Base-by-base conservation (phyloP, 2,888 invertebrate species). In the Conomelus anceps region DNA sequence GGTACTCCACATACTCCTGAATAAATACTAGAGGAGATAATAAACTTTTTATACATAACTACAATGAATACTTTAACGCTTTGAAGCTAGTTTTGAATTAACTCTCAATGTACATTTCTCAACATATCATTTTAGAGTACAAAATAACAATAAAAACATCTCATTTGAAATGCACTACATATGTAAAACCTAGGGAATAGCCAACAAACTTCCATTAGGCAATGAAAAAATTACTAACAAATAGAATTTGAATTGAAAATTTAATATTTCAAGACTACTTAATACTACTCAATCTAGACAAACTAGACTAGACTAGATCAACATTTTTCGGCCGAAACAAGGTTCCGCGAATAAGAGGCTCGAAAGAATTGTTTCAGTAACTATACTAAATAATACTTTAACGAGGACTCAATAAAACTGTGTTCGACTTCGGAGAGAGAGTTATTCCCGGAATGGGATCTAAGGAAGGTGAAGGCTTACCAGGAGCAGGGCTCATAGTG, bases 401-500 rank as follows among this genome's bases (percentile, higher is more conserved):
- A 86, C 86, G 85, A 20, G 84, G 24, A 24, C 6, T 84, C n/a
- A 88, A 23, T 22, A 84, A 17, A 23, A 91, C 84, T 24, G 24
- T 29, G 88, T 91, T 95, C 0, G 95, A 94, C 91, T 94, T 93
- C 0, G 95, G 94, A 0, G 95, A 94, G 6, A 95, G 93, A 0
- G 95, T 94, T 22, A 96, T 94, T 13, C 95, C 95, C 86, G 95
- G 94, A 86, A 94, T 92, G 0, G 95, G 94, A 29, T 94, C 94
- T 0, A 93, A 92, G 7, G 94, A 93, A 0, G 95, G 95, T 6
- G 92, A 89, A 0, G 93, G 93, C 92, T 92, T 91, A 90, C 93
- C 89, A 92, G 92, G 90, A 0, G 92, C 92, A 22, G 92, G 91
- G 88, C 92, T 92, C 26, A 93, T 92, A 89, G 93, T 92, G 91